Evolutionary conservation across 2,113 vertebrate species (phyloP), one percentile per base, ranked within the genome.

Genomic region (Stictonetta naevosa): DNA sequence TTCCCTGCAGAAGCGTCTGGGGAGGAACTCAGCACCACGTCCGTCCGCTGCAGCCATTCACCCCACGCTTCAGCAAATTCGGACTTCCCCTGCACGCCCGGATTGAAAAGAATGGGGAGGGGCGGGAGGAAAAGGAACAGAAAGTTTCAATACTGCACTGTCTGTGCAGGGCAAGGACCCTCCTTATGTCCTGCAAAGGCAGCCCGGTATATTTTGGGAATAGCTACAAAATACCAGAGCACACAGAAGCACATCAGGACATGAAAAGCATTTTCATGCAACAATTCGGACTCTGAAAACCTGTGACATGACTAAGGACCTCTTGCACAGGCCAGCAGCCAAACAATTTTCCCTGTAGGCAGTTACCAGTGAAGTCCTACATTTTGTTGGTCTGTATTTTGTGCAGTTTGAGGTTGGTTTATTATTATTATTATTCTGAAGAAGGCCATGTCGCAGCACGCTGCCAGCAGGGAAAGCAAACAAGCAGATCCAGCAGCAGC

Each of bases 381-480:
- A 1, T 62, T 87, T 25, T 11, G 19, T 2, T 33, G 31, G 72
- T 63, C 44, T n/a, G n/a, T 2, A 10, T 55, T 92, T 40, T 60
- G 46, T 56, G 77, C 23, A 26, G 42, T 33, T 50, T 38, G 76
- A 92, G 34, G 18, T 55, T 26, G 10, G 10, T n/a, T 34, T 52
- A 56, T 46, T 34, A 63, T 20, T 60, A 73, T 21, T 31, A 12
- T 53, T 63, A 14, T 42, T 64, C 69, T 22, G 48, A 67, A 83
- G 72, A 72, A 52, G 56, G 72, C 77, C 53, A 8, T 63, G 86
- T 76, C 90, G 42, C 72, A 96, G 93, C 86, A 93, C 0, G 22
- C 80, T 92, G 88, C 74, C 67, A 84, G 58, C 44, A 52, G 9
- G 60, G 48, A 91, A 94, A 80, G 78, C 82, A 89, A 95, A 93